Evolutionary conservation across 2,113 vertebrate genomes (phyloP), one percentile per base, ranked within the genome.

Genomic region (Corythaixoides concolor): DNA sequence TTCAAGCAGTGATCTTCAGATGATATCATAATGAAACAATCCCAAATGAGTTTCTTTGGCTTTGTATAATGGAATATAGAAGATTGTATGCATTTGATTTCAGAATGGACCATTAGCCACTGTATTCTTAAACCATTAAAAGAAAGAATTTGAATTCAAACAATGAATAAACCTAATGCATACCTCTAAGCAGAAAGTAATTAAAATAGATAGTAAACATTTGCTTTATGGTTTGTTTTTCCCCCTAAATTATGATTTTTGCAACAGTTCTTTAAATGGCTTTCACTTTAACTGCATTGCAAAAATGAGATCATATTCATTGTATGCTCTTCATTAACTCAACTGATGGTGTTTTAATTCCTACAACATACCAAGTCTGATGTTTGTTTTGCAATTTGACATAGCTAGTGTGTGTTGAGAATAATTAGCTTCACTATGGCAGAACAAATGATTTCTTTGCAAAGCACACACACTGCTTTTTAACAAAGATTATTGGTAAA

Each of bases 311-410:
- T 93, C 82, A 96, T 95, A 96, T 92, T 97, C 94, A 91, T 96
- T 91, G 87, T 94, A 89, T 24, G 91, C 85, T 96, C 89, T 95
- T 98, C 96, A 98, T 98, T 98, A 97, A 98, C 96, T 97, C 94
- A 96, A 58, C 95, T 98, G 97, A 98, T 98, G 93, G 59, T 97
- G 95, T 95, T 98, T 98, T 97, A 98, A 98, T 98, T 98, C 76
- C 87, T 97, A 72, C 84, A 95, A 92, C 90, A 96, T 75, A 85
- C 79, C 74, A 91, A 95, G 84, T 93, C 78, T 90, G 90, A 94
- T 97, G 92, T 93, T 97, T 7, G 3, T 96, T 97, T 97, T 94
- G 81, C 91, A 97, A 96, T 98, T 96, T 96, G 95, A 97, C 94
- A 97, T 79, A 97, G 91, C 78, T 90, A 68, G 72, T 69, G 83